Conservation (phyloP, 2,113 vertebrate species). For the Coryphaenoides rupestris region DNA sequence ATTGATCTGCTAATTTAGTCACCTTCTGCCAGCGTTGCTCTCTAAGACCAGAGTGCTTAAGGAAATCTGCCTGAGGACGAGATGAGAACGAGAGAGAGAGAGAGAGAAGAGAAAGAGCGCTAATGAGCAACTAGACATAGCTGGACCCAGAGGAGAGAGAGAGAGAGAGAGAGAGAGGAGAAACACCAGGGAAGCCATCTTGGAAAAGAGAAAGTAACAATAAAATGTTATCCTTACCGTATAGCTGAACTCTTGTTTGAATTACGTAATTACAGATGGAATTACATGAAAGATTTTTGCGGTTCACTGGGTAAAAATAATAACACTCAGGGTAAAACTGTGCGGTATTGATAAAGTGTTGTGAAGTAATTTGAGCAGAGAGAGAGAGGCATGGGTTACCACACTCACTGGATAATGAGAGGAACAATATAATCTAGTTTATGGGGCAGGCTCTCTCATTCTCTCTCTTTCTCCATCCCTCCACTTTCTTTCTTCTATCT, state of each 20-base stretch:
- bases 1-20: constrained; percentile 83
- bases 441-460: constrained; percentile 3
- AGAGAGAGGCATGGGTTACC: background rate
- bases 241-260: too few relatives aligned
- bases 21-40: constrained; percentile 47
- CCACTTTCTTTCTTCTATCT: too few relatives aligned
- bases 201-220: too few relatives aligned
- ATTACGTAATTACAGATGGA: too few relatives aligned
- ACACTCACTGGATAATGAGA: background rate
- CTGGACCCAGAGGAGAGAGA: background rate
- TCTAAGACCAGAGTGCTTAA: background rate
- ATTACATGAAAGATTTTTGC: too few relatives aligned
- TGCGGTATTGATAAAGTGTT: too few relatives aligned
- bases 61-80: background rate
- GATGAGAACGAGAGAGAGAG: constrained; percentile 25
- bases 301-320: too few relatives aligned
- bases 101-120: constrained; percentile 11
- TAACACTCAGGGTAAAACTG: too few relatives aligned
- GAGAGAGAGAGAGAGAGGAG: background rate
- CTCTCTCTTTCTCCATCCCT: background rate
- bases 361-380: background rate
- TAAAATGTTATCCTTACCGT: too few relatives aligned
- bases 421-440: background rate
- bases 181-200: too few relatives aligned
- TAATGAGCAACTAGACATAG: too few relatives aligned